These are phyloP conservation scores for Leucoma salicis DNA, from an alignment of 2,888 invertebrate genomes.

Conservation along the genomic window DNA sequence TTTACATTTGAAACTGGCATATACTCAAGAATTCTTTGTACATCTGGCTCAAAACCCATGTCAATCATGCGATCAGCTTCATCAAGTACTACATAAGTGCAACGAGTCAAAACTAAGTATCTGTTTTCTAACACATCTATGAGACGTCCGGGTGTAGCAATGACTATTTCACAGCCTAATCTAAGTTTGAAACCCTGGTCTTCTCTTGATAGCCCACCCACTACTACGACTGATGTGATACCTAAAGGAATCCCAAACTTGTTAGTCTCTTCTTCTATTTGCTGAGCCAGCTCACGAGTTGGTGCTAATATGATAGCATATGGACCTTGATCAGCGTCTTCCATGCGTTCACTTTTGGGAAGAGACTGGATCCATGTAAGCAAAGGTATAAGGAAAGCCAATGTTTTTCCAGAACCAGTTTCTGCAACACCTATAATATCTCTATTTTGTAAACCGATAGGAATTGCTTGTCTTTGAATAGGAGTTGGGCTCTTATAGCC, in stretches of 20 bases:
- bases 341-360: conserved; percentile 96
- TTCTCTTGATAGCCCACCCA: conserved; percentile 98
- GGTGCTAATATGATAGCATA: conserved; percentile 99
- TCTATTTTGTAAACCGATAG: conserved; percentile 96
- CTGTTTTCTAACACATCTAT: conserved; percentile 99
- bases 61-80: conserved; percentile 99
- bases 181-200: conserved; percentile 98
- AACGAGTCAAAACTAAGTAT: conserved; percentile 97
- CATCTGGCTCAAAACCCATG: conserved; percentile 99
- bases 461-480: conserved; percentile 99
- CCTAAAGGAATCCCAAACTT: conserved; percentile 97
- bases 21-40: conserved; percentile 98
- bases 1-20: conserved; percentile 99
- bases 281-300: conserved; percentile 99
- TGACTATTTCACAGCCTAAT: conserved; percentile 99
- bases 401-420: conserved; percentile 99
- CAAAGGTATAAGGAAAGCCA: conserved; percentile 98
- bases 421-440: conserved; percentile 99
- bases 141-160: conserved; percentile 99
- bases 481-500: conserved; percentile 99
- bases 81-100: conserved; percentile 98
- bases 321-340: conserved; percentile 97
- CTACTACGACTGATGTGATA: conserved; percentile 97
- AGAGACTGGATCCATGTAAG: conserved; percentile 98
- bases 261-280: conserved; percentile 99